Percentiles rank a stretch among this genome's conserved stretches.
Evolutionary conservation across 2,888 invertebrate species (phyloP).

Genomic region (Hermaeophaga mercurialis): DNA sequence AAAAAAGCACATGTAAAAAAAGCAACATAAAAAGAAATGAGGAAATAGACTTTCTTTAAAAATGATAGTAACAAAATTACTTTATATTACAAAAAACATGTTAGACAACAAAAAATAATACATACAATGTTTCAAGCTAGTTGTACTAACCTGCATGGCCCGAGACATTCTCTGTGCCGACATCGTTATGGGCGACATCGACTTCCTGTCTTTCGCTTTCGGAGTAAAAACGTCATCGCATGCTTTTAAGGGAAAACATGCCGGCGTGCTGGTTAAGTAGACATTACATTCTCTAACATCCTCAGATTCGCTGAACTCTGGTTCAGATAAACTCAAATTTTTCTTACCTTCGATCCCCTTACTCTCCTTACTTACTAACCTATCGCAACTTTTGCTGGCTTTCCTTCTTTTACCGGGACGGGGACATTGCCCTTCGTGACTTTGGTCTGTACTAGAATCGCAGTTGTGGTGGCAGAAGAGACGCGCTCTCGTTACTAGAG

Average conservation of each 20-base stretch:
- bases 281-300: constrained; percentile 24
- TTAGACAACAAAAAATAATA: too few relatives aligned
- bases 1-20: too few relatives aligned
- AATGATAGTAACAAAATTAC: too few relatives aligned
- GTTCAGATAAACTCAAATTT: constrained; percentile 49
- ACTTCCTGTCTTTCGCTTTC: constrained; percentile 65
- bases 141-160: constrained; percentile 82
- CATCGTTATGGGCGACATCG: constrained; percentile 88
- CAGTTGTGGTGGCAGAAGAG: constrained; percentile 56
- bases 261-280: constrained; percentile 57
- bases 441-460: constrained; percentile 49
- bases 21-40: too few relatives aligned
- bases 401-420: constrained; percentile 37
- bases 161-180: constrained; percentile 85
- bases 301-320: constrained; percentile 45
- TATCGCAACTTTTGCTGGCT: constrained; percentile 16
- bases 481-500: constrained; percentile 46
- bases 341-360: constrained; percentile 39
- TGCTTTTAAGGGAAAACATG: constrained; percentile 47
- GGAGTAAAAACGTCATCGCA: constrained; percentile 57
- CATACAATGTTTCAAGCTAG: too few relatives aligned
- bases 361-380: background rate
- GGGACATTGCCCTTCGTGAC: constrained; percentile 42
- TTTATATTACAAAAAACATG: too few relatives aligned
- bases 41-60: too few relatives aligned